Evolutionary conservation across 1,140 invertebrate species (phyloP).

Genomic region (Hypsibius dujardini): DNA sequence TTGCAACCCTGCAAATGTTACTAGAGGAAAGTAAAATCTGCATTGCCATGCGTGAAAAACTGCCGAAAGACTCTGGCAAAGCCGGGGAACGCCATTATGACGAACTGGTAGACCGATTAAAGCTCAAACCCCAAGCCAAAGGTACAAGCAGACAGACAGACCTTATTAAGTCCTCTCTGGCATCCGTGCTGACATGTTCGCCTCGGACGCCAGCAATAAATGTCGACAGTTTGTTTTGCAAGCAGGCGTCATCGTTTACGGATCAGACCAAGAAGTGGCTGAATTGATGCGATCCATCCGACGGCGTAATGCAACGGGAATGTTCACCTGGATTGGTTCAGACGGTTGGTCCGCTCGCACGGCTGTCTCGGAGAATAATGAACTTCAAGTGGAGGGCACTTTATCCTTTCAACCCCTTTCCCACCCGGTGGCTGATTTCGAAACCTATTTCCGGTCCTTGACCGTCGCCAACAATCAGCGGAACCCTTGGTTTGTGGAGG

Average conservation of each 20-base stretch:
- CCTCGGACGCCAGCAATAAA: no score
- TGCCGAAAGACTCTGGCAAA: constrained; percentile 85
- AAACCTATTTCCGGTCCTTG: constrained; percentile 65
- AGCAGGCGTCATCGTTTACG: constrained; percentile 89
- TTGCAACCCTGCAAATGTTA: constrained; percentile 70
- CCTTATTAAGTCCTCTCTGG: no score
- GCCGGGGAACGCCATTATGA: constrained; percentile 68
- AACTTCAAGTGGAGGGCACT: constrained; percentile 55
- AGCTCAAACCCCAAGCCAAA: constrained; percentile 63
- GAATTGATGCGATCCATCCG: constrained; percentile 75
- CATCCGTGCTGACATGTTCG: no score
- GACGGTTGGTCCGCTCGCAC: constrained; percentile 76
- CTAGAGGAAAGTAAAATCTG: constrained; percentile 64
- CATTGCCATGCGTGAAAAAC: constrained; percentile 76
- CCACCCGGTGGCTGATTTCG: constrained; percentile 63
- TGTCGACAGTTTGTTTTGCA: no score
- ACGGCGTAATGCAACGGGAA: constrained; percentile 63
- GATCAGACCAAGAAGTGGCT: constrained; percentile 85
- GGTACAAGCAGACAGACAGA: no score
- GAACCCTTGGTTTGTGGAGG: constrained; percentile 84
- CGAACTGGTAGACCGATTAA: constrained; percentile 58
- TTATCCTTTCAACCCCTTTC: constrained; percentile 74
- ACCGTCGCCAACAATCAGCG: constrained; percentile 66
- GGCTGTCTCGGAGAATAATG: constrained; percentile 65
- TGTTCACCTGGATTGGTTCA: constrained; percentile 82